phyloP scores from a whole-genome alignment of 2,113 vertebrate genomes.

The Regulus satrapa region DNA sequence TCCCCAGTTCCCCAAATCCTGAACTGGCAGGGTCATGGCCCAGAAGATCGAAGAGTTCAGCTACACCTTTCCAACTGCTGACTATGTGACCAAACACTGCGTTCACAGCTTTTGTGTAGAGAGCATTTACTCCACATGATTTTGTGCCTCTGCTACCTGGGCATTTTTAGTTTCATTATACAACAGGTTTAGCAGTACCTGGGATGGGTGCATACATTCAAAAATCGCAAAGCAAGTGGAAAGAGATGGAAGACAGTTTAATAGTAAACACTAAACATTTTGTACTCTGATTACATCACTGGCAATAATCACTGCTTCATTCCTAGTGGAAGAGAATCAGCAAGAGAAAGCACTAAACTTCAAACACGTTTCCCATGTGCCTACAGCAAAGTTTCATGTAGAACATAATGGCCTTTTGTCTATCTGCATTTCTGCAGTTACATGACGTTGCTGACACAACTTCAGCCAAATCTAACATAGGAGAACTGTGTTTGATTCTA shows the following conservation, averaged over 20 bases:
- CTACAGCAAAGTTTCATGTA: neutral
- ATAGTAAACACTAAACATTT: neutral
- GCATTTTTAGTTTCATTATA: neutral
- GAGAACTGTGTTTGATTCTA: neutral
- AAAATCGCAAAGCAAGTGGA: neutral
- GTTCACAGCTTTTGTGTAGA: neutral
- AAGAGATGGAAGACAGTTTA: conserved; percentile 2
- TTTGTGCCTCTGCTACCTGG: neutral
- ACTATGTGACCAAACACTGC: neutral
- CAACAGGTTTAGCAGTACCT: neutral
- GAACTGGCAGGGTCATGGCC: neutral
- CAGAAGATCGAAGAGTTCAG: neutral
- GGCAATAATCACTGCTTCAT: neutral
- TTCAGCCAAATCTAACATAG: neutral
- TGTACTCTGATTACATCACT: neutral
- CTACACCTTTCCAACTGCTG: neutral
- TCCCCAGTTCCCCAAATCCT: neutral
- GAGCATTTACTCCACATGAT: neutral
- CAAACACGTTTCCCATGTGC: neutral
- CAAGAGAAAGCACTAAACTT: neutral
- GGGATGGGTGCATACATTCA: neutral
- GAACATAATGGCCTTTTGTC: neutral
- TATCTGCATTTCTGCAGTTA: neutral
- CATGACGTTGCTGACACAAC: neutral
- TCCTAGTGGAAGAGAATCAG: neutral